Evolutionary conservation across 2,113 vertebrate species (phyloP), one percentile per base, ranked within the genome.

Genomic region (Bambusicola thoracicus): DNA sequence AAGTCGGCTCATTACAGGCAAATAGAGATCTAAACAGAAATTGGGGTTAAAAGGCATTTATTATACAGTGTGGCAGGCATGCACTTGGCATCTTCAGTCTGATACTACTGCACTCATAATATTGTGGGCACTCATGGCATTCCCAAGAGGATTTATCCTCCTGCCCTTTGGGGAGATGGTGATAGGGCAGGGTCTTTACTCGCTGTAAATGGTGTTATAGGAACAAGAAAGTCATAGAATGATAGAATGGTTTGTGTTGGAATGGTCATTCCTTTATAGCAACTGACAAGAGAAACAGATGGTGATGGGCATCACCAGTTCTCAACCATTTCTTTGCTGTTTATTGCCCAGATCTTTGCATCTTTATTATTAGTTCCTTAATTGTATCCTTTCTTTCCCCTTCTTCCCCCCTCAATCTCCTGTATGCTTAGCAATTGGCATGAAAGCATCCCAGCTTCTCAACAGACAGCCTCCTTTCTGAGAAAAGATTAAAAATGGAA

Each of bases 11-110:
- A 44, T 62, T 48, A n/a, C n/a, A 46, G 49, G 14, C 49, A 63
- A 88, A 43, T 36, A 59, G 34, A 53, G 59, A 70, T 49, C 44
- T 18, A 30, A 61, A 16, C 43, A 85, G 65, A 59, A 88, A 67
- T 43, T 40, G 8, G n/a, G 69, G 51, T 88, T 90, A 88, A 63
- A 85, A 86, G 56, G 24, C 29, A 40, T 75, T 63, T 63, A 51
- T 81, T 83, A 20, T 83, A 20, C 29, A 30, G 25, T 0, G 1
- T 30, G 62, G 11, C 46, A 49, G 34, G 38, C 0, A 0, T 19
- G 29, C 56, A 32, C 24, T 32, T 27, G 48, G 25, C 46, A 48
- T 34, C 88, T 59, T 86, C 46, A 40, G 10, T 44, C 65, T 61
- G 51, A 43, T 20, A 4, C 24, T 65, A 51, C 44, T n/a, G 8